Conservation (phyloP, 1,140 invertebrate species). For the Lysiphlebus fabarum region DNA sequence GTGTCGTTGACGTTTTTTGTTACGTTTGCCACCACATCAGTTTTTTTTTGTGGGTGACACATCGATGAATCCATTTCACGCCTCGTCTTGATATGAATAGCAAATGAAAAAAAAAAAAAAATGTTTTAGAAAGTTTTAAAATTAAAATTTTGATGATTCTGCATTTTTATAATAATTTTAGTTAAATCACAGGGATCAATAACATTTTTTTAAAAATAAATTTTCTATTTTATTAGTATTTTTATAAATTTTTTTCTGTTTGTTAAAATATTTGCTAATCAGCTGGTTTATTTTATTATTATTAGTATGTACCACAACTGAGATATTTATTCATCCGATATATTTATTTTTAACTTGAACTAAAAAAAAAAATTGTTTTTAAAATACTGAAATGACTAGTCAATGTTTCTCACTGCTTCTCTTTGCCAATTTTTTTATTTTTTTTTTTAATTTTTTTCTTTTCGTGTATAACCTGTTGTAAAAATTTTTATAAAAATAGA, state of each 20-base stretch:
- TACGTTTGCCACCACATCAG: slow-evolving; percentile 14
- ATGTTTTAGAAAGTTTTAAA: background rate
- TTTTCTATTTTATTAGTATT: background rate
- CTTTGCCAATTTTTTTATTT: slow-evolving; percentile 25
- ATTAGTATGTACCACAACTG: slow-evolving; percentile 26
- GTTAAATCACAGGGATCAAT: slow-evolving; percentile 8
- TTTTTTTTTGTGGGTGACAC: slow-evolving; percentile 17
- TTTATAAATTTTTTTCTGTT: slow-evolving; percentile 7
- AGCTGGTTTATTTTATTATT: slow-evolving; percentile 17
- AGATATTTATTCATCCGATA: slow-evolving; percentile 42
- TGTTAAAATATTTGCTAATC: slow-evolving; percentile 4
- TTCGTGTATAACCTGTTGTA: slow-evolving; percentile 42
- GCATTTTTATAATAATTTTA: slow-evolving; percentile 13
- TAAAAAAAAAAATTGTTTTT: slow-evolving; percentile 36
- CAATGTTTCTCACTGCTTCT: slow-evolving; percentile 23
- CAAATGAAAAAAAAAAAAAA: slow-evolving; percentile 12
- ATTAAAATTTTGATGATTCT: slow-evolving; percentile 1
- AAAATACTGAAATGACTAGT: slow-evolving; percentile 34
- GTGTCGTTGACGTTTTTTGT: slow-evolving; percentile 18
- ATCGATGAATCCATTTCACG: slow-evolving; percentile 24
- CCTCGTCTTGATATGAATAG: slow-evolving; percentile 8
- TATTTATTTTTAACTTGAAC: slow-evolving; percentile 33
- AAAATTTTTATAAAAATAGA: slow-evolving; percentile 34
- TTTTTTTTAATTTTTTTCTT: slow-evolving; percentile 26
- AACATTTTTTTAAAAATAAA: slow-evolving; percentile 2